Evolutionary conservation across 2,113 vertebrate species (phyloP), one percentile per base, ranked within the genome.

Genomic region (Mus spicilegus): DNA sequence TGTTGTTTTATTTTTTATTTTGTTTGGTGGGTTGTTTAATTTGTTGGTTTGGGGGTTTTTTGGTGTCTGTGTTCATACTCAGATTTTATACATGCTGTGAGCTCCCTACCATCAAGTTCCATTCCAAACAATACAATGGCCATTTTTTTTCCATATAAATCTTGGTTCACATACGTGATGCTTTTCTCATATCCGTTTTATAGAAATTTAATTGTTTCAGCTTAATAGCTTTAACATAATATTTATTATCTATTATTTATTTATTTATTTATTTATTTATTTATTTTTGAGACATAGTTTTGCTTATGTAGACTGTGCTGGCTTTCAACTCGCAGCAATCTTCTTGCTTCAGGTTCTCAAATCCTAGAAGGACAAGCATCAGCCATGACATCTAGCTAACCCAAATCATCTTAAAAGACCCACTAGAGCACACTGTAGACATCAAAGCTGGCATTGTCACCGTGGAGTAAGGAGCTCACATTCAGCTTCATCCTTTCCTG

Each of bases 121-220:
- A n/a, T 7, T 17, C 3, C 13, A 63, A 30, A 5, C 7, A 8
- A 8, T 46, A 65, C 58, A 65, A 65, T 26, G 82, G 12, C 9
- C 56, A 30, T 46, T 28, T 17, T 85, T 42, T 65, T 28, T 17
- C 0, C 39, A 65, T 13, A 2, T 46, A 89, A 78, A 36, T 72
- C 22, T 93, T 90, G 7, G 30, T 54, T 11, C 4, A 72, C 1
- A 10, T 84, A n/a, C 51, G 26, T 69, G 39, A 78, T 63, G 5
- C 33, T 85, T 85, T 92, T 90, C 33, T 81, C 94, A 92, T 39
- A 13, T 58, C 85, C 7, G 20, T 72, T 85, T 95, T 86, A 6
- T 61, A 63, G 61, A 36, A 87, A 42, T 78, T 20, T 16, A 82
- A 58, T 70, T 67, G n/a, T n/a, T n/a, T n/a, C n/a, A n/a, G n/a